These are phyloP conservation scores for Macropis europaea DNA, from an alignment of 2,888 invertebrate genomes.

Conservation along the genomic window DNA sequence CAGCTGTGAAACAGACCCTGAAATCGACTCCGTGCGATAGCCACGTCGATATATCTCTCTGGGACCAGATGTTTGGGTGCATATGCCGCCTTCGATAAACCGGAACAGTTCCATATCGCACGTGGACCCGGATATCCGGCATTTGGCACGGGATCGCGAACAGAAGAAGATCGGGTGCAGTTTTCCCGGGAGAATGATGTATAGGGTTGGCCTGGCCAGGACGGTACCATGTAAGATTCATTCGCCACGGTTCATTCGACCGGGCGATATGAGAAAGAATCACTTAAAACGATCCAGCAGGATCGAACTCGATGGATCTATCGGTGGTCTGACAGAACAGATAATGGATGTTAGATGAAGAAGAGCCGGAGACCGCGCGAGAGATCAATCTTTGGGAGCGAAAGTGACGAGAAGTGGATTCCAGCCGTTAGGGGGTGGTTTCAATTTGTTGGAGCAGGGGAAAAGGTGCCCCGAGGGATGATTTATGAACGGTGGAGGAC, in stretches of 20 bases:
- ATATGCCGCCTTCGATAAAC: slow-evolving; percentile 59
- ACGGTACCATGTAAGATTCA: slow-evolving; percentile 61
- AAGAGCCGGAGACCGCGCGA: slow-evolving; percentile 20
- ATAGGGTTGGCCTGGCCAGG: slow-evolving; percentile 47
- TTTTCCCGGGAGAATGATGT: slow-evolving; percentile 57
- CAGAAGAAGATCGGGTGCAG: slow-evolving; percentile 31
- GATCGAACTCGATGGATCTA: slow-evolving; percentile 12
- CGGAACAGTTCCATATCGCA: slow-evolving; percentile 52
- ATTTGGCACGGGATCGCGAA: slow-evolving; percentile 47
- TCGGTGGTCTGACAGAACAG: slow-evolving; percentile 30
- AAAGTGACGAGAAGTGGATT: not conserved
- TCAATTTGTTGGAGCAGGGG: not conserved
- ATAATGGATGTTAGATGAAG: slow-evolving; percentile 55
- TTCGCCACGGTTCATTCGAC: slow-evolving; percentile 37
- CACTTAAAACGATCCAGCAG: slow-evolving; percentile 39
- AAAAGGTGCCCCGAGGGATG: slow-evolving; percentile 3
- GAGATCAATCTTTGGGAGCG: slow-evolving; percentile 11
- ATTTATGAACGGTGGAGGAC: slow-evolving; percentile 13
- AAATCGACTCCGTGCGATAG: not conserved
- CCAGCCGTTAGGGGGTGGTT: not conserved
- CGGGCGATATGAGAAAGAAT: slow-evolving; percentile 32
- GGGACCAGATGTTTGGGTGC: slow-evolving; percentile 57
- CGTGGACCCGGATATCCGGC: slow-evolving; percentile 22
- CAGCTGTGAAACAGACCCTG: slow-evolving; percentile 1
- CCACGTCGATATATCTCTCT: slow-evolving; percentile 14